A percentile compares a stretch with the other conserved stretches of the same genome.
Evolutionary conservation across 1,140 invertebrate species (phyloP).

Genomic region (Liolophura sinensis): DNA sequence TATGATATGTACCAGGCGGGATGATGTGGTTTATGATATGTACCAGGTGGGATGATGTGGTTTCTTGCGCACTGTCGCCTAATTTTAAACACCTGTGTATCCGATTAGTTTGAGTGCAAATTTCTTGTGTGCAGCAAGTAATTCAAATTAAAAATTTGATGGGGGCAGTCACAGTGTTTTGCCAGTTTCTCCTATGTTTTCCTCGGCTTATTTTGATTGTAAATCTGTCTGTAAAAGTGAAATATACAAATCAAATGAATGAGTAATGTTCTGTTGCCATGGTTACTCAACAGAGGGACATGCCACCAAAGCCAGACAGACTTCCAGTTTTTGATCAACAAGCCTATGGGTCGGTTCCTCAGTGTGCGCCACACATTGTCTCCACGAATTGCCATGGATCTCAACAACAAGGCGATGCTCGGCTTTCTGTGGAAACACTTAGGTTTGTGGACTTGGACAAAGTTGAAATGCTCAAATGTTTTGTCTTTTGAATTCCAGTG

Average conservation of each 20-base stretch:
- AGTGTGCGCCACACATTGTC: slow-evolving; percentile 52
- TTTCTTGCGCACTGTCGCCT: too few relatives aligned
- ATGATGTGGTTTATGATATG: too few relatives aligned
- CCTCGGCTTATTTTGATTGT: not conserved
- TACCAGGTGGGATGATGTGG: too few relatives aligned
- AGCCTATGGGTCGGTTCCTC: slow-evolving; percentile 45
- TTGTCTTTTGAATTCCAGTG: too few relatives aligned
- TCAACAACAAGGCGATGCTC: slow-evolving; percentile 44
- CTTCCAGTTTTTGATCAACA: slow-evolving; percentile 58
- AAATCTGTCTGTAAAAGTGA: not conserved
- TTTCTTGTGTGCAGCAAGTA: too few relatives aligned
- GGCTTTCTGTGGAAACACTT: slow-evolving; percentile 57
- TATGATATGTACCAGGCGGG: too few relatives aligned
- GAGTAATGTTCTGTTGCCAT: not conserved
- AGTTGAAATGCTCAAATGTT: not conserved
- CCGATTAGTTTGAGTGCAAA: too few relatives aligned
- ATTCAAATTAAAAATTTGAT: too few relatives aligned
- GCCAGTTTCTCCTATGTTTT: not conserved
- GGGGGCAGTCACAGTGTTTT: not conserved
- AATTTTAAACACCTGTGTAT: too few relatives aligned
- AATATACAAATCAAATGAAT: not conserved
- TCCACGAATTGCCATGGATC: slow-evolving; percentile 51
- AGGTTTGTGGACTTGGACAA: slow-evolving; percentile 31
- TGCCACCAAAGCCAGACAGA: slow-evolving; percentile 62
- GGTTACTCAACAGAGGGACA: slow-evolving; percentile 53